Evolutionary conservation across 2,797 vertebrate species (phyloP), one percentile per base, ranked within the genome.

Genomic region (Rhodeus uyekii): DNA sequence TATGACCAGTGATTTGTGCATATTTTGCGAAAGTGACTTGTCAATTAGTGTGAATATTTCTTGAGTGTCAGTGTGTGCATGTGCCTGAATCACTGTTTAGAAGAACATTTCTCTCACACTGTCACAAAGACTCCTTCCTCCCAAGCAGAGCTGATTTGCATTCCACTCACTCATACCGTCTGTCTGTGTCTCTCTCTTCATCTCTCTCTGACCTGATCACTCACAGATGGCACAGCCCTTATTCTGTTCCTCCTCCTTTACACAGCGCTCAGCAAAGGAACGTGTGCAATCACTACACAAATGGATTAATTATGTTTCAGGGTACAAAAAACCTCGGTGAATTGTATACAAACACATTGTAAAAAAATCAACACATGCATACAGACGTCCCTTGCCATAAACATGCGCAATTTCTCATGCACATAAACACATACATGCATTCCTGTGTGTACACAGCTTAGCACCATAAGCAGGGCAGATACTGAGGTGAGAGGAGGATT

Each of bases 321-420:
- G 83, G 53, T 86, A 85, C 88, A 90, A 87, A 90, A 87, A 91
- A 88, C 55, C 82, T 38, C 74, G 71, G 81, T 90, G 87, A 86
- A 29, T 22, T 46, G 27, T 46, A 65, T 34, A 7, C 73, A 50
- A 38, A 24, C 13, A 12, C 32, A 18, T n/a, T 39, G 4, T 58
- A 4, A 39, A 74, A n/a, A 55, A 71, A 79, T 29, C 53, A 74
- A 38, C 60, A 29, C 36, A 29, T 65, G 24, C 10, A 53, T 71
- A 39, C 19, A 32, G 44, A 39, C 4, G 1, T 46, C 32, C 22
- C 42, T 38, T 58, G 53, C 34, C 78, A 76, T 16, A 50, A 24
- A 46, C 27, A n/a, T n/a, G 32, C 18, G 44, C 29, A 36, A 53
- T 60, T 44, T 27, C 27, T 32, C 42, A 53, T 42, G 18, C 36